Conservation (phyloP, 2,888 invertebrate species). For the Macrophya alboannulata region DNA sequence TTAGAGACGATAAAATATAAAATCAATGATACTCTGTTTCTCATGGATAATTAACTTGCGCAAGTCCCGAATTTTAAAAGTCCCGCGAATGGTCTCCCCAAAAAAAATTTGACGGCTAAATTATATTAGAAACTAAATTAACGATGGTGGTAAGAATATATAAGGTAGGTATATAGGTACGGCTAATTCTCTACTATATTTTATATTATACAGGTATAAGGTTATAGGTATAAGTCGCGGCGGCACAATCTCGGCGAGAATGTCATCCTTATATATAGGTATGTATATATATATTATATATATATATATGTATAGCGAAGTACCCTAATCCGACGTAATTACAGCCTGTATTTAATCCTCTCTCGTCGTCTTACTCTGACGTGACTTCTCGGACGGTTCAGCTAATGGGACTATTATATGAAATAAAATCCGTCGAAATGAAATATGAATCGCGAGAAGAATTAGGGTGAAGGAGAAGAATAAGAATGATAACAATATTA, state of each 20-base stretch:
- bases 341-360: constrained; percentile 2
- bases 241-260: background rate
- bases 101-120: background rate
- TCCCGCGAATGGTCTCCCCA: too few relatives aligned
- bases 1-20: too few relatives aligned
- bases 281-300: too few relatives aligned
- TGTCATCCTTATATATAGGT: background rate
- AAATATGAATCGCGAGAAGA: background rate
- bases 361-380: constrained; percentile 9
- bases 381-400: background rate
- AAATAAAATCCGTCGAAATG: background rate
- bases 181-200: background rate
- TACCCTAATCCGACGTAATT: constrained; percentile 21
- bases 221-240: background rate
- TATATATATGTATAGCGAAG: background rate
- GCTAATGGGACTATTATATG: background rate
- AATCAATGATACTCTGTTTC: too few relatives aligned
- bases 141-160: background rate
- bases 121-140: background rate
- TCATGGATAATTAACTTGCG: too few relatives aligned
- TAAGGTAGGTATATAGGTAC: background rate
- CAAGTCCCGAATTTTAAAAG: too few relatives aligned
- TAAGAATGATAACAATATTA: too few relatives aligned
- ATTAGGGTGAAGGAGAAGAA: background rate
- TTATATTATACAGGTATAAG: background rate